Conservation (phyloP, 2,888 invertebrate genomes). For the Melanostoma mellinum region DNA sequence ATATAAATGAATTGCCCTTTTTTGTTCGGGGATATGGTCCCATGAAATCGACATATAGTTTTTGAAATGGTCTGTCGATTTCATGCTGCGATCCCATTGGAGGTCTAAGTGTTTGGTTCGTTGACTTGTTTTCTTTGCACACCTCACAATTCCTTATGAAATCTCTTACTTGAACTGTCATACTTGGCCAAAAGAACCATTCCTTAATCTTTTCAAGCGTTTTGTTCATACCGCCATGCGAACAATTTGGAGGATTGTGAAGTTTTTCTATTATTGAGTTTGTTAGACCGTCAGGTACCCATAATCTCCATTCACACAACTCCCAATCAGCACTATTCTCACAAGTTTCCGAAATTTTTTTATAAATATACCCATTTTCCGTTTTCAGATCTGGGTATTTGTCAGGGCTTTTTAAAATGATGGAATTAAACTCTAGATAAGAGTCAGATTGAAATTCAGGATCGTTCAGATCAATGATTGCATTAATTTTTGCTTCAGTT, state of each 20-base stretch:
- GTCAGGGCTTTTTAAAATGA: constrained; percentile 6
- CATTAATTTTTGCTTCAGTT: background rate
- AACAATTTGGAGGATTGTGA: constrained; percentile 14
- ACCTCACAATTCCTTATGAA: background rate
- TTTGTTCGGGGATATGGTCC: background rate
- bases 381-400: background rate
- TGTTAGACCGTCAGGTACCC: background rate
- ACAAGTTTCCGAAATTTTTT: background rate
- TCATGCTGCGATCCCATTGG: constrained; percentile 1
- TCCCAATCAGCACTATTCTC: background rate
- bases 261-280: background rate
- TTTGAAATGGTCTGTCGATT: constrained; percentile 18
- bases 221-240: constrained; percentile 2
- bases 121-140: constrained; percentile 7
- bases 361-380: background rate
- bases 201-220: background rate
- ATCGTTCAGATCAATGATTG: background rate
- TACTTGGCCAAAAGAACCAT: constrained; percentile 8
- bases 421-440: background rate
- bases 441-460: background rate
- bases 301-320: constrained; percentile 1
- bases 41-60: constrained; percentile 9
- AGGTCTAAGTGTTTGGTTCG: constrained; percentile 5
- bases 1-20: background rate
- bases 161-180: background rate